Evolutionary conservation across 2,888 invertebrate species (phyloP).

Genomic region (Mythimna lalbum): DNA sequence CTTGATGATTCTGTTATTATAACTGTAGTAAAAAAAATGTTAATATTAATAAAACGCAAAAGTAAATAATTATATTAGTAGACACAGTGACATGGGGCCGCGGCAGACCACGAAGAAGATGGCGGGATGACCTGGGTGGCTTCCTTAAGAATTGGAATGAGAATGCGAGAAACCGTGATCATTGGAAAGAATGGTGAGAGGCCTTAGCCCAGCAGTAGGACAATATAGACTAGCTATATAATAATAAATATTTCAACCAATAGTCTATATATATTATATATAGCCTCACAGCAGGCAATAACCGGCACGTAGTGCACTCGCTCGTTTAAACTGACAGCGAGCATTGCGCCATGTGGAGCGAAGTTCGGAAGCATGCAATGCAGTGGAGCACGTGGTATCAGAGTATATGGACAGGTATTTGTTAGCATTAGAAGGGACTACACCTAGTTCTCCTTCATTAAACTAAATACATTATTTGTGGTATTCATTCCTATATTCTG

Average conservation of each 20-base stretch:
- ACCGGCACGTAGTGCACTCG: conserved; percentile 28
- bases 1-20: neutral
- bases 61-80: too few relatives aligned
- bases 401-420: neutral
- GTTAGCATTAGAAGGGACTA: neutral
- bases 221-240: too few relatives aligned
- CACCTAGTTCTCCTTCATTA: neutral
- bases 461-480: neutral
- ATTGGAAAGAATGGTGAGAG: too few relatives aligned
- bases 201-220: too few relatives aligned
- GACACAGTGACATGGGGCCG: too few relatives aligned
- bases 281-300: neutral
- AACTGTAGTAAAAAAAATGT: neutral
- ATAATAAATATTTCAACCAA: neutral
- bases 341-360: conserved; percentile 43
- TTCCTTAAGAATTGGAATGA: too few relatives aligned
- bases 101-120: too few relatives aligned
- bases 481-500: neutral
- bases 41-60: too few relatives aligned
- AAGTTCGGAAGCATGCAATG: conserved; percentile 52
- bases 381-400: conserved; percentile 22
- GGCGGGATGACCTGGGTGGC: too few relatives aligned
- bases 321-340: conserved; percentile 27
- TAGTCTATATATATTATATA: too few relatives aligned
- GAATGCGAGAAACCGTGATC: too few relatives aligned